Conservation (phyloP, 2,888 invertebrate species). For the Metallyticus violacea region DNA sequence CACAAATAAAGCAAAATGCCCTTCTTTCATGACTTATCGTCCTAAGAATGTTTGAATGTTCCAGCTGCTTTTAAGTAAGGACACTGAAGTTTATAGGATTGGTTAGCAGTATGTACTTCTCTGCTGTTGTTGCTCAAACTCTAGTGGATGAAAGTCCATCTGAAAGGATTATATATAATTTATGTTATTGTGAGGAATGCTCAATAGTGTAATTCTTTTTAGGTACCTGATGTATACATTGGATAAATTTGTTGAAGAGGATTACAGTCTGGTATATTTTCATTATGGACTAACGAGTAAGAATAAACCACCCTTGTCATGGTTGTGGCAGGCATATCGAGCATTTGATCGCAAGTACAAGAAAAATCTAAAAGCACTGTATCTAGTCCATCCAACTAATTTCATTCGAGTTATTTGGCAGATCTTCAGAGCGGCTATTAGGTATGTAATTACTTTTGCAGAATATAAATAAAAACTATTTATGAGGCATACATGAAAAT, state of each 20-base stretch:
- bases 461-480: neutral
- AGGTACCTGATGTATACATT: constrained; percentile 92
- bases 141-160: too few relatives aligned
- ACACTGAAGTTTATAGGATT: too few relatives aligned
- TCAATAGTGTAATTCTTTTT: too few relatives aligned
- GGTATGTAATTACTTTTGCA: constrained; percentile 46
- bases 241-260: constrained; percentile 97
- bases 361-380: constrained; percentile 97
- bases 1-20: too few relatives aligned
- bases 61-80: too few relatives aligned
- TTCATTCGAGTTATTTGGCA: constrained; percentile 95
- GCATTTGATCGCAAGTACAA: constrained; percentile 98
- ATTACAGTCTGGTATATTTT: constrained; percentile 97
- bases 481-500: too few relatives aligned
- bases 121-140: too few relatives aligned
- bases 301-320: constrained; percentile 93
- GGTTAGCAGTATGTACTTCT: too few relatives aligned
- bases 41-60: too few relatives aligned
- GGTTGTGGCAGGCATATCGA: constrained; percentile 96
- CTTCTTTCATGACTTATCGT: too few relatives aligned
- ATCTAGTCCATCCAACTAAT: constrained; percentile 96
- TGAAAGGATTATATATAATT: too few relatives aligned
- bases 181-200: too few relatives aligned
- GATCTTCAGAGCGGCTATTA: constrained; percentile 91
- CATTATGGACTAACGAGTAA: constrained; percentile 93